Evolutionary conservation across 2,797 vertebrate genomes (phyloP).

Genomic region (Typhlichthys subterraneus): DNA sequence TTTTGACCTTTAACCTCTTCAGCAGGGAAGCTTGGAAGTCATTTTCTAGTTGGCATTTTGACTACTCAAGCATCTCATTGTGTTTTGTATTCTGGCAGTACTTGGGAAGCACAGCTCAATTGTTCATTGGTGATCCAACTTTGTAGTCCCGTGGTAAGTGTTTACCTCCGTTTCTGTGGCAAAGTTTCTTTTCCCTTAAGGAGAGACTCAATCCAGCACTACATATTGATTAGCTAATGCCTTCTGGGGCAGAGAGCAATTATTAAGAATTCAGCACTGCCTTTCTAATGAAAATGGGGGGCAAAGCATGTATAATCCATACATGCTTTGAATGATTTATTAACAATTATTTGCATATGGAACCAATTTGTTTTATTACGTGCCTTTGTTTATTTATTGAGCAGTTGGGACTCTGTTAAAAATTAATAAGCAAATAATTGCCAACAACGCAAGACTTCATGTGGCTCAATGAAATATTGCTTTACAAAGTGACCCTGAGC

Average conservation of each 20-base stretch:
- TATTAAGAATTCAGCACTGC: conserved; percentile 49
- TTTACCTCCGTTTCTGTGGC: conserved; percentile 35
- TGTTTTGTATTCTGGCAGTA: neutral
- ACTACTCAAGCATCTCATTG: neutral
- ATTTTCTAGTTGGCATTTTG: conserved; percentile 20
- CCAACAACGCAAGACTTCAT: conserved; percentile 55
- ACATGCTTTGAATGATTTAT: conserved; percentile 72
- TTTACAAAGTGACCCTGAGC: conserved; percentile 41
- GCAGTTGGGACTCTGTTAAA: conserved; percentile 62
- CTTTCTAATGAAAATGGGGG: conserved; percentile 59
- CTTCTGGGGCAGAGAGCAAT: conserved; percentile 38
- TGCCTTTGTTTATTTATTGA: conserved; percentile 73
- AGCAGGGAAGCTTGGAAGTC: neutral
- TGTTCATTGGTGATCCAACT: conserved; percentile 23
- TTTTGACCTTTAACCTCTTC: conserved; percentile 28
- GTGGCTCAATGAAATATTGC: conserved; percentile 55
- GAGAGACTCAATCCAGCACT: conserved; percentile 40
- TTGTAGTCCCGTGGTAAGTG: conserved; percentile 29
- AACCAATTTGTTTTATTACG: conserved; percentile 74
- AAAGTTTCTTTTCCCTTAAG: conserved; percentile 41
- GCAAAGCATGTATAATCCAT: conserved; percentile 65
- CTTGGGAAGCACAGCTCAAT: conserved; percentile 6
- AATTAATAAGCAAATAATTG: conserved; percentile 80
- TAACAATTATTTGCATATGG: conserved; percentile 66
- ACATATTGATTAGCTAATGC: conserved; percentile 67